phyloP scores from a whole-genome alignment of 2,113 vertebrate genomes.

The Tapirus terrestris region DNA sequence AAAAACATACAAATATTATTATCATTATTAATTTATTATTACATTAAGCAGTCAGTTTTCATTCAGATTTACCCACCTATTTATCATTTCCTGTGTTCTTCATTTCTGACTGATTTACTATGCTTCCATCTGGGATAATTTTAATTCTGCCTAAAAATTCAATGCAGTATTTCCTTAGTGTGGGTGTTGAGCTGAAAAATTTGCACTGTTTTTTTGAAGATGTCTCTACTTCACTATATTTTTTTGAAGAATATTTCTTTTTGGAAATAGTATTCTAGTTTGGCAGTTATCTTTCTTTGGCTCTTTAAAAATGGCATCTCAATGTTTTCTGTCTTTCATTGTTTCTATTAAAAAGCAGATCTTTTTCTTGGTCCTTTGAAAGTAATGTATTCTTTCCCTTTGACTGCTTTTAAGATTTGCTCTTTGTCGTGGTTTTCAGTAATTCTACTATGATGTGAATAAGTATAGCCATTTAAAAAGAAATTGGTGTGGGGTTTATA shows the following conservation, averaged over 20 bases:
- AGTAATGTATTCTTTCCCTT: neutral
- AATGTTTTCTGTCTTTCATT: neutral
- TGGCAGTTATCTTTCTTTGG: neutral
- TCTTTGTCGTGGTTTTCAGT: neutral
- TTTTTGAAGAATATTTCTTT: neutral
- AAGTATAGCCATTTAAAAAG: neutral
- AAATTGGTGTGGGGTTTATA: neutral
- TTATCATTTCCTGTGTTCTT: neutral
- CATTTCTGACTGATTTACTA: neutral
- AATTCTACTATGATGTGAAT: neutral
- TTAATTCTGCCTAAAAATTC: neutral
- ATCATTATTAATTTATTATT: neutral
- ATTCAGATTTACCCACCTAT: neutral
- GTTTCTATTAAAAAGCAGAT: neutral
- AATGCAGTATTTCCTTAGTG: neutral
- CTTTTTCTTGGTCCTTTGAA: neutral
- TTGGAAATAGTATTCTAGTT: neutral
- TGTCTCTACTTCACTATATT: neutral
- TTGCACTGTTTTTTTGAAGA: neutral
- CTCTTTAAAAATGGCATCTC: neutral
- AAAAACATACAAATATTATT: neutral
- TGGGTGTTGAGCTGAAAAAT: neutral
- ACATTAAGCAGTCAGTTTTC: neutral
- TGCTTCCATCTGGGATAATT: neutral
- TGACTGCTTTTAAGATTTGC: neutral